phyloP scores from a whole-genome alignment of 2,888 invertebrate genomes.

The Cerceris rybyensis region DNA sequence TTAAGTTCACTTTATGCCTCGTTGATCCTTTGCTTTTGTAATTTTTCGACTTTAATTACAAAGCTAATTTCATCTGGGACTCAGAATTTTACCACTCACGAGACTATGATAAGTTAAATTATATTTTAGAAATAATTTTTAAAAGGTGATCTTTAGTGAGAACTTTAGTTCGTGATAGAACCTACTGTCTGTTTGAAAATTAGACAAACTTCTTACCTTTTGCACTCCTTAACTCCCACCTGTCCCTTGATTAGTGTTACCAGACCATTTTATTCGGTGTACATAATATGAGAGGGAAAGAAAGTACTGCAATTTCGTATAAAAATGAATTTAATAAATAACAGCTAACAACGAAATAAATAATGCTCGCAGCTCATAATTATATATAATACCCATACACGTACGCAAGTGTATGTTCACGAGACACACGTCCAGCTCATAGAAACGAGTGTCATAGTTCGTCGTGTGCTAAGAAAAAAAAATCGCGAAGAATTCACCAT shows the following conservation, averaged over 20 bases:
- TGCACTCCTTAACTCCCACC: background rate
- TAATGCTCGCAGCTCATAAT: slow-evolving; percentile 70
- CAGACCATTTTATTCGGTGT: background rate
- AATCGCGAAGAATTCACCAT: slow-evolving; percentile 3
- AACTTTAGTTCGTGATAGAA: no score
- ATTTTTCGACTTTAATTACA: no score
- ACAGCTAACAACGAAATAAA: slow-evolving; percentile 77
- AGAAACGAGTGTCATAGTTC: slow-evolving; percentile 38
- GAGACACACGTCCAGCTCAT: slow-evolving; percentile 54
- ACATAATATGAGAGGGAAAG: slow-evolving; percentile 16
- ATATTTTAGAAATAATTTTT: no score
- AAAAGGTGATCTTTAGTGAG: no score
- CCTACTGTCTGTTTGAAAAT: no score
- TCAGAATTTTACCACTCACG: no score
- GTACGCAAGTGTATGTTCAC: slow-evolving; percentile 66
- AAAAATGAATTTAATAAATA: slow-evolving; percentile 81
- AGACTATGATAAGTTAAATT: no score
- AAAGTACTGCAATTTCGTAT: slow-evolving; percentile 60
- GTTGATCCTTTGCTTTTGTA: no score
- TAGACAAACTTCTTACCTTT: background rate
- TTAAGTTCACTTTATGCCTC: no score
- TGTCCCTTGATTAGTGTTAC: background rate
- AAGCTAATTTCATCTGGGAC: no score
- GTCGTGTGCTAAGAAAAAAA: slow-evolving; percentile 23
- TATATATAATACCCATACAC: slow-evolving; percentile 55